Percentiles rank a stretch among this genome's conserved stretches.
These are phyloP conservation scores for Pluvianellus socialis DNA, from an alignment of 2,113 vertebrate genomes.

Conservation along the genomic window DNA sequence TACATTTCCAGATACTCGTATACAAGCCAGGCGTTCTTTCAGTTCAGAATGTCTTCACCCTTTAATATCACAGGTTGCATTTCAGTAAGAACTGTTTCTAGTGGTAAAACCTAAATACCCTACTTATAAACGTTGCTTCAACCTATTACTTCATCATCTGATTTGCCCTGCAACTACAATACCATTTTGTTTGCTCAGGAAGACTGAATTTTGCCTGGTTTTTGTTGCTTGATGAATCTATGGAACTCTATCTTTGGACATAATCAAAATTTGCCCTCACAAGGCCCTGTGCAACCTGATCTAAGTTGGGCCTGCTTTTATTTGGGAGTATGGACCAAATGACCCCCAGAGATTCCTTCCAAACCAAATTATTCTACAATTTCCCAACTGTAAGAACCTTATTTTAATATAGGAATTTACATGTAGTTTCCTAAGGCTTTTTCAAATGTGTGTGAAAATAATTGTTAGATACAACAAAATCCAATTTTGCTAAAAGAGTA, in stretches of 20 bases:
- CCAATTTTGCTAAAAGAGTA: not conserved
- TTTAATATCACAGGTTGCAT: not conserved
- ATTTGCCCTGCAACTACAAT: not conserved
- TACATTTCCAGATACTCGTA: not conserved
- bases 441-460: not conserved
- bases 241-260: not conserved
- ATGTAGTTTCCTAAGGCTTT: not conserved
- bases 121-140: not conserved
- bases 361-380: not conserved
- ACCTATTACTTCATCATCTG: not conserved
- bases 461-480: not conserved
- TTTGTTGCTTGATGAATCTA: not conserved
- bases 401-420: not conserved
- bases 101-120: not conserved
- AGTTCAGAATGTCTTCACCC: not conserved
- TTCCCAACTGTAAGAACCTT: not conserved
- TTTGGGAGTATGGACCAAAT: not conserved
- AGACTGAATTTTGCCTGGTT: not conserved
- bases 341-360: not conserved
- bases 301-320: not conserved
- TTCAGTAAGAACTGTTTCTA: not conserved
- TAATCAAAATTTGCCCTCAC: not conserved
- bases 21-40: not conserved
- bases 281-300: not conserved
- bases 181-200: not conserved